Percentiles rank a stretch among this genome's conserved stretches.
phyloP scores from a whole-genome alignment of 2,113 vertebrate genomes.

The Tiliqua scincoides region DNA sequence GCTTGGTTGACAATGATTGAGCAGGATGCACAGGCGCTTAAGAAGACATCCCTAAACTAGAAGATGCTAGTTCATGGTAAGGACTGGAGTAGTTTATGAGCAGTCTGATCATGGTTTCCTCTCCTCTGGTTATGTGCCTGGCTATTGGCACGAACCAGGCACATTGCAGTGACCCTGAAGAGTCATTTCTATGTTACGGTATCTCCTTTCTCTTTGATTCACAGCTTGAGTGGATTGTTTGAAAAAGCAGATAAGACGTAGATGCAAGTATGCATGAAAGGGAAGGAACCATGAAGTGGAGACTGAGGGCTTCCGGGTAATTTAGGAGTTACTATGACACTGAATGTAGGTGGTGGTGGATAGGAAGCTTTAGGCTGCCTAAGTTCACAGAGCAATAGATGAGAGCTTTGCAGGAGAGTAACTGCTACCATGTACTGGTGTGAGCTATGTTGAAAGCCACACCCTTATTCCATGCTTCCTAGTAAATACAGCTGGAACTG shows the following conservation, averaged over 20 bases:
- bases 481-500: not conserved
- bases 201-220: not conserved
- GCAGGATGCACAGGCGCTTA: not conserved
- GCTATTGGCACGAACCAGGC: not conserved
- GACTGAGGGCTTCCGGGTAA: not conserved
- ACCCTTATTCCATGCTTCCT: not conserved
- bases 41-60: not conserved
- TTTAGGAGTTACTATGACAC: not conserved
- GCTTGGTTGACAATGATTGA: not conserved
- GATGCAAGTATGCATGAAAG: not conserved
- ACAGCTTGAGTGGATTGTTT: not conserved
- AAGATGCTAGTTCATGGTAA: not conserved
- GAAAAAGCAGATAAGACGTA: not conserved
- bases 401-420: not conserved
- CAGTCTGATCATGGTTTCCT: not conserved
- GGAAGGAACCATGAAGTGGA: not conserved
- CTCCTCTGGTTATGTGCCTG: not conserved
- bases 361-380: not conserved
- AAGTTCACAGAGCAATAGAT: not conserved
- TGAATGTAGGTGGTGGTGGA: not conserved
- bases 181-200: not conserved
- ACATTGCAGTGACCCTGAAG: not conserved
- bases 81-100: not conserved
- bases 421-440: not conserved
- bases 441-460: not conserved